Conservation (phyloP, 2,113 vertebrate genomes). For the Micronycteris hirsuta region DNA sequence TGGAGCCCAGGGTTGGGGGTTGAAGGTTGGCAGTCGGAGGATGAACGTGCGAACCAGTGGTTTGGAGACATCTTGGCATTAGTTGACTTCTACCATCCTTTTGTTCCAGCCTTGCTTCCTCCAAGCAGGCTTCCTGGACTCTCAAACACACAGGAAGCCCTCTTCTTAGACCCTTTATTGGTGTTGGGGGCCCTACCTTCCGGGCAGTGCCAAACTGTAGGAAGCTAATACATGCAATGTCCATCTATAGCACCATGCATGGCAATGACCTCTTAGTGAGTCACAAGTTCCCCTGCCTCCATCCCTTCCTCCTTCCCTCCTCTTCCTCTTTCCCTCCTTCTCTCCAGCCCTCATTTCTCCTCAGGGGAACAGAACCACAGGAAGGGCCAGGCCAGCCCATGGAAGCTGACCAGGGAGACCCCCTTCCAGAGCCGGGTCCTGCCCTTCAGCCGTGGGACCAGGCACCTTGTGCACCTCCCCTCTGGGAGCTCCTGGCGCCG, state of each 20-base stretch:
- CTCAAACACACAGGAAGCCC: not conserved
- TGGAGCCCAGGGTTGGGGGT: not conserved
- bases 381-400: not conserved
- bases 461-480: not conserved
- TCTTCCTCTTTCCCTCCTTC: not conserved
- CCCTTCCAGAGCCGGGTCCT: rapidly evolving
- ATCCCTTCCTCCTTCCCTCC: not conserved
- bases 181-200: not conserved
- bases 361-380: not conserved
- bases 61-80: not conserved
- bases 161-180: not conserved
- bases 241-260: rapidly evolving
- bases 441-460: rapidly evolving
- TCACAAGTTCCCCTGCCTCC: not conserved
- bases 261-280: rapidly evolving
- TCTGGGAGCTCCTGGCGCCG: not conserved
- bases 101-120: not conserved
- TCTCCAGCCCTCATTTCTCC: not conserved
- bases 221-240: not conserved
- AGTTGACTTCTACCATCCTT: not conserved
- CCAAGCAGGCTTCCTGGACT: not conserved
- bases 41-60: not conserved
- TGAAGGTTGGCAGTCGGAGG: not conserved
- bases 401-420: not conserved
- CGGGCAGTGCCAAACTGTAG: rapidly evolving